phyloP scores from a whole-genome alignment of 1,140 invertebrate genomes.

The Drosophila pseudoananassae region DNA sequence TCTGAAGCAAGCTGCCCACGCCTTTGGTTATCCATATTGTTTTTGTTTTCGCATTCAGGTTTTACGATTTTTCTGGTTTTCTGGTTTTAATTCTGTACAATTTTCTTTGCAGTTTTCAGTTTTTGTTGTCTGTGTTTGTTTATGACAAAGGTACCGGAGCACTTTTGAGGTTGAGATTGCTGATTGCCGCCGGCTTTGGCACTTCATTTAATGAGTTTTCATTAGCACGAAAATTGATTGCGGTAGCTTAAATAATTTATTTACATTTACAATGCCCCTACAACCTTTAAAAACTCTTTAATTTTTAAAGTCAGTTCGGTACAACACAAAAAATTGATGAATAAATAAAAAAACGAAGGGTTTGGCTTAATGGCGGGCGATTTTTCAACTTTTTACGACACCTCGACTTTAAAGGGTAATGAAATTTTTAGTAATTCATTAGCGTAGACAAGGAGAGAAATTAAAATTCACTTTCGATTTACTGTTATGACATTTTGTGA shows the following conservation, averaged over 20 bases:
- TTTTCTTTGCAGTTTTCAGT: conserved; percentile 3
- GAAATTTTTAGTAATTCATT: conserved; percentile 29
- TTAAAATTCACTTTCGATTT: conserved; percentile 37
- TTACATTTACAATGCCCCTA: conserved; percentile 12
- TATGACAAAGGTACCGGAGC: conserved; percentile 26
- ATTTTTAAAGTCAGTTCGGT: conserved; percentile 4
- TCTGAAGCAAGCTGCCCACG: conserved; percentile 3
- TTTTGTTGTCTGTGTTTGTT: conserved; percentile 19
- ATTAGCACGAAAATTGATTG: conserved; percentile 58
- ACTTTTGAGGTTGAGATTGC: conserved; percentile 10
- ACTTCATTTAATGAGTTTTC: conserved; percentile 61
- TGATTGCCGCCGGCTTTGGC: conserved; percentile 51
- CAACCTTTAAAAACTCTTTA: conserved; percentile 24
- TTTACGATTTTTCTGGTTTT: conserved; percentile 7
- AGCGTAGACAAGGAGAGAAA: conserved; percentile 10
- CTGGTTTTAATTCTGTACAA: not conserved
- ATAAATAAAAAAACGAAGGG: conserved; percentile 18
- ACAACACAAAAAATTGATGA: conserved; percentile 2
- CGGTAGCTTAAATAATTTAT: conserved; percentile 57
- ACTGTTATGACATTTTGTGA: not conserved
- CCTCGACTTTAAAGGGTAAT: conserved; percentile 11
- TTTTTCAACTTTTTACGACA: conserved; percentile 33
- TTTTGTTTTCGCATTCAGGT: conserved; percentile 14
- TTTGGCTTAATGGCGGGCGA: conserved; percentile 23
- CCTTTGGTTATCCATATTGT: conserved; percentile 27